phyloP scores from a whole-genome alignment of 2,888 invertebrate species.

The Cremastinae sp. region DNA sequence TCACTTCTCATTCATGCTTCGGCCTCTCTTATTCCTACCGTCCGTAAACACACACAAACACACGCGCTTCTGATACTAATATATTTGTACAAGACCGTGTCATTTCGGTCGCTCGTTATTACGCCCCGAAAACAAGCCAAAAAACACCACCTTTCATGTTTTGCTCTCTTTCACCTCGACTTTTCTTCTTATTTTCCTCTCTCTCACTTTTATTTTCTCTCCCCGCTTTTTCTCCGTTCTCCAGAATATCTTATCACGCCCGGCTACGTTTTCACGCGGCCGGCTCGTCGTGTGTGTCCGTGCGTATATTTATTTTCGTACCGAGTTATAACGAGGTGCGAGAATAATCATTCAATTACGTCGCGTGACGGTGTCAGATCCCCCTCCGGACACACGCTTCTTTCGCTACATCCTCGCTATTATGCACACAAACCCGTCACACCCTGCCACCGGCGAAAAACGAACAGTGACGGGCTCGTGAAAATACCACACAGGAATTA shows the following conservation, averaged over 20 bases:
- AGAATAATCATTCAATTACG: slow-evolving; percentile 76
- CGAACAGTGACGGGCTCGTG: not conserved
- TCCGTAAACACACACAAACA: slow-evolving; percentile 37
- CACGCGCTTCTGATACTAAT: slow-evolving; percentile 39
- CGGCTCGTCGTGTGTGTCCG: not conserved
- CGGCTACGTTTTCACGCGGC: not conserved
- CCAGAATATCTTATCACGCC: slow-evolving; percentile 2
- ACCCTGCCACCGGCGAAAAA: not conserved
- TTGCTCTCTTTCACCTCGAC: slow-evolving; percentile 32
- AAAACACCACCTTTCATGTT: slow-evolving; percentile 20
- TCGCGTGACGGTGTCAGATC: slow-evolving; percentile 70
- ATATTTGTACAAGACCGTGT: slow-evolving; percentile 34
- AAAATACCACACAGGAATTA: not conserved
- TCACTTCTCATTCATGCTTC: slow-evolving; percentile 16
- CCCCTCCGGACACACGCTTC: slow-evolving; percentile 29
- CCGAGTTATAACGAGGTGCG: slow-evolving; percentile 54
- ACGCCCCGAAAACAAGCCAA: slow-evolving; percentile 51
- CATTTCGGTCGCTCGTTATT: slow-evolving; percentile 51
- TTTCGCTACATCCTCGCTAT: slow-evolving; percentile 6
- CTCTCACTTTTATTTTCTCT: slow-evolving; percentile 25
- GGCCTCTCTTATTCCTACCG: slow-evolving; percentile 58
- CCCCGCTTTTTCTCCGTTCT: slow-evolving; percentile 15
- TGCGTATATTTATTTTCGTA: slow-evolving; percentile 3
- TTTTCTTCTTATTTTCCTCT: slow-evolving; percentile 30
- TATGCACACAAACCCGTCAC: not conserved